A percentile compares a stretch with the other conserved stretches of the same genome.
phyloP scores from a whole-genome alignment of 2,113 vertebrate genomes.

The Phalacrocorax brasilianus region DNA sequence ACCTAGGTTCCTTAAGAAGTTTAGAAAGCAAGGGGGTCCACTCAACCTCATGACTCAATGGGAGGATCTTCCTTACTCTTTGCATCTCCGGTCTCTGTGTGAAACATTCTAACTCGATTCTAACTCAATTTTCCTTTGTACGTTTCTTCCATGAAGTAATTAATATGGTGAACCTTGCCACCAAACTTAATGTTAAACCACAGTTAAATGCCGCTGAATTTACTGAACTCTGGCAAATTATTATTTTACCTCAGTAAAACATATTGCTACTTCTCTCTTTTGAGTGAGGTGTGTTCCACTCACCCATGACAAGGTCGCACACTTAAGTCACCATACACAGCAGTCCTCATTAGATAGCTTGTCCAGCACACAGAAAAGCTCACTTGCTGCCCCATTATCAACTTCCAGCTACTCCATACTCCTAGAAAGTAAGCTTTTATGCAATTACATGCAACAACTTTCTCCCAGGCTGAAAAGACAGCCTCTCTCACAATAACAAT shows the following conservation, averaged over 20 bases:
- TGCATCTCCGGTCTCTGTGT: background rate
- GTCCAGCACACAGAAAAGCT: background rate
- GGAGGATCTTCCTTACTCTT: background rate
- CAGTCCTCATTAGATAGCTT: background rate
- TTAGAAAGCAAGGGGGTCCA: background rate
- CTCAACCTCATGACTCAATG: background rate
- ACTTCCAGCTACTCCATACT: background rate
- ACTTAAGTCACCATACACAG: background rate
- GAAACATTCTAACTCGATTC: background rate
- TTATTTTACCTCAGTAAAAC: background rate
- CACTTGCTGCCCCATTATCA: background rate
- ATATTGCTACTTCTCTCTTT: background rate
- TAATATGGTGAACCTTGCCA: background rate
- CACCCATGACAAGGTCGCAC: rapidly evolving
- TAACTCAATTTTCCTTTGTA: background rate
- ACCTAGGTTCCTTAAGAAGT: background rate
- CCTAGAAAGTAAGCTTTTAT: background rate
- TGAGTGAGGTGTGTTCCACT: background rate
- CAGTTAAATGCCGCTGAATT: background rate
- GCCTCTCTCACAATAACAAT: background rate
- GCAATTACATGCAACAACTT: background rate
- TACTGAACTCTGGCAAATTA: background rate
- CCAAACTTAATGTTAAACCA: background rate
- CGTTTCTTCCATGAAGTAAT: background rate
- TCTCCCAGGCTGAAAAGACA: background rate